phyloP scores from a whole-genome alignment of 2,797 vertebrate genomes.

The Scolopax bukidnonensis region DNA sequence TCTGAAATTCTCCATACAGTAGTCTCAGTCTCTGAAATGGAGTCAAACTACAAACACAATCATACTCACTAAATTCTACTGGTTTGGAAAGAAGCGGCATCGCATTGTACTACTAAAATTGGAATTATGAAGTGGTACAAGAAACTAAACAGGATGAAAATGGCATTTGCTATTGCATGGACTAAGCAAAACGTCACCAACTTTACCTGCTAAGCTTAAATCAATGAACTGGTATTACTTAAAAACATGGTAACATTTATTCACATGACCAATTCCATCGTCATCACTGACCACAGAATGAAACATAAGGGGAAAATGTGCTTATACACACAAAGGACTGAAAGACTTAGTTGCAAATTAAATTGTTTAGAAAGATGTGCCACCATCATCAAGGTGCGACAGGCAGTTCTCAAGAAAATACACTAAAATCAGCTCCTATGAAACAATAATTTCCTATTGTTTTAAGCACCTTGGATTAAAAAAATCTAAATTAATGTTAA shows the following conservation, averaged over 20 bases:
- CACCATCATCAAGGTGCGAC: not conserved
- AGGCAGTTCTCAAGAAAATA: not conserved
- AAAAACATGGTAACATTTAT: not conserved
- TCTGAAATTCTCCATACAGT: not conserved
- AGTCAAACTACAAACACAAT: constrained; percentile 62
- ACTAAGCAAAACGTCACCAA: not conserved
- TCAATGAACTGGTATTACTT: not conserved
- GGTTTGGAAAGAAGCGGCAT: constrained; percentile 45
- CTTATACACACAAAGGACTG: not conserved
- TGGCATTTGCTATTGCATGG: not conserved
- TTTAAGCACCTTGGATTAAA: not conserved
- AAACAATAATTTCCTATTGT: not conserved
- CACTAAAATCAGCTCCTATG: not conserved
- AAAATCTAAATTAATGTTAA: not conserved
- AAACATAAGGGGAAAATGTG: not conserved
- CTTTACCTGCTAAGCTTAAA: not conserved
- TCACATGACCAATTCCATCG: not conserved
- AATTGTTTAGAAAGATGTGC: not conserved
- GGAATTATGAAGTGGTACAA: constrained; percentile 58
- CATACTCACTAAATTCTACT: constrained; percentile 60
- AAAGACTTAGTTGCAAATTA: not conserved
- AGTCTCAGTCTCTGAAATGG: constrained; percentile 28
- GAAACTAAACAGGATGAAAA: not conserved
- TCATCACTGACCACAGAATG: not conserved
- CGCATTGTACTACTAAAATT: constrained; percentile 30